These are phyloP conservation scores for Ostrea denselamellosa DNA, from an alignment of 1,140 invertebrate genomes.

Conservation along the genomic window DNA sequence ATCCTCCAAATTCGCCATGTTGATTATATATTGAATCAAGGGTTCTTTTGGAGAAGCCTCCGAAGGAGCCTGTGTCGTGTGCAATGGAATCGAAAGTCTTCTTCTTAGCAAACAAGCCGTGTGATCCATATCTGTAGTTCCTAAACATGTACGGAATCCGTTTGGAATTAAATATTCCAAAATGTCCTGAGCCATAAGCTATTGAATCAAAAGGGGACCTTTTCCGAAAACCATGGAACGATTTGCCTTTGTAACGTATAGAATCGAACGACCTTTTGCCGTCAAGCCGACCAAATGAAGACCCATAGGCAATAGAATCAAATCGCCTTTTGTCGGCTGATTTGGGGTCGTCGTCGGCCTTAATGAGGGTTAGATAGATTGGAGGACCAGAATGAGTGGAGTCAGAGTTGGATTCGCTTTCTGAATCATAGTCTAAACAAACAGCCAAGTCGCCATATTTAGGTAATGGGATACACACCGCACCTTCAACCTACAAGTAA, in stretches of 20 bases:
- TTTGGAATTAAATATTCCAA: constrained; percentile 7
- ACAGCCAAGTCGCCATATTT: not conserved
- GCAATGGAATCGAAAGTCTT: constrained; percentile 26
- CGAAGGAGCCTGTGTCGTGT: not conserved
- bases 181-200: not conserved
- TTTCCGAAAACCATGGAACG: not conserved
- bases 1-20: not conserved
- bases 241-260: not conserved
- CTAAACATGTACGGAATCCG: not conserved
- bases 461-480: not conserved
- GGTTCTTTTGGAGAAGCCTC: constrained; percentile 17
- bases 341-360: not conserved
- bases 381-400: not conserved
- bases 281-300: not conserved
- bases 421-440: not conserved
- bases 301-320: constrained; percentile 16
- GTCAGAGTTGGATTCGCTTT: not conserved
- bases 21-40: not conserved
- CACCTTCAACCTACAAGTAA: not conserved
- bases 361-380: not conserved
- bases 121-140: not conserved
- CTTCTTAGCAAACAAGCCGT: constrained; percentile 24
- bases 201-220: constrained; percentile 14
- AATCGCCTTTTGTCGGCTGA: constrained; percentile 4
- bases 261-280: not conserved